Evolutionary conservation across 2,797 vertebrate genomes (phyloP), one percentile per base, ranked within the genome.

Genomic region (Trachurus trachurus): DNA sequence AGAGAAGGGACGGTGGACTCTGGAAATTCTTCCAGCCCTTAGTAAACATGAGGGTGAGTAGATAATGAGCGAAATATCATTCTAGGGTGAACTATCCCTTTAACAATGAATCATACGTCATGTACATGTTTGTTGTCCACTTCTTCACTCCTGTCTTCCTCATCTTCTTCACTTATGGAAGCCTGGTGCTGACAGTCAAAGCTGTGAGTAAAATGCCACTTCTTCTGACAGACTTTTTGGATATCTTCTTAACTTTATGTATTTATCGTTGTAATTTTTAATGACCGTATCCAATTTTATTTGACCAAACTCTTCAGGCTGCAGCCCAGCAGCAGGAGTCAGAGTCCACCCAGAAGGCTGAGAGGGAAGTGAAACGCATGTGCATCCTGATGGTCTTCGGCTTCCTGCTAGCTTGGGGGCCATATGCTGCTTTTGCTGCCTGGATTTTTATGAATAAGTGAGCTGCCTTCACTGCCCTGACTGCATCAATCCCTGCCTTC

Each of bases 301-400:
- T 37, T 37, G 34, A 37, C 34, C 13, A 31, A 62, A 64, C 54
- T 2, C 64, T 22, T 2, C 76, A 97, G 97, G 96, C 96, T 31
- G 95, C 96, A 1, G 95, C 96, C 1, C 95, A 96, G 87, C 96
- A 97, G 84, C 96, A 97, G 78, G 96, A 97, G 57, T 96, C 96
- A 0, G 96, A 91, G 17, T 95, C 94, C 0, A 97, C 96, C 0
- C 96, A 97, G 93, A 97, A 96, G 80, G 96, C 96, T 0, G 96
- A 97, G 92, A 93, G 78, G 74, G 96, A 97, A 88, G 96, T 96
- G 71, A 97, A 96, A 8, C 95, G 93, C 21, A 96, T 96, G 96
- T 96, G 96, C 62, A 50, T 96, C 84, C 83, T 96, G 76, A 97
- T 97, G 96, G 95, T 97, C 9, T 34, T 94, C 0, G 96, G 96